These are phyloP conservation scores for Oreohelix idahoensis DNA, from an alignment of 1,140 invertebrate genomes.

Conservation along the genomic window DNA sequence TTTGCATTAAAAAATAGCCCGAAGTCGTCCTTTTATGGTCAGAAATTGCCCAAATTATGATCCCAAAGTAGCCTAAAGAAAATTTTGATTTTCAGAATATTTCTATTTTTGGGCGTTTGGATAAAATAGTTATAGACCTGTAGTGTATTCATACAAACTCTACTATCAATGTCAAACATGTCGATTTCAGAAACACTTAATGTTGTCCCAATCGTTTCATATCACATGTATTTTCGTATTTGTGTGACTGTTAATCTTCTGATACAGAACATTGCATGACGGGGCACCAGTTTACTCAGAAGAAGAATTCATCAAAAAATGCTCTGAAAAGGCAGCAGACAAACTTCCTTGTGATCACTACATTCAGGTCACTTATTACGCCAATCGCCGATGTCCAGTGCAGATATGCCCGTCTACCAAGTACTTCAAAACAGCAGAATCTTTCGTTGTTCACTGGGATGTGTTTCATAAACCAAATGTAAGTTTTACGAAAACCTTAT, in stretches of 20 bases:
- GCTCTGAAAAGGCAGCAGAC: neutral
- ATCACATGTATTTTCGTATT: too few relatives aligned
- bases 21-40: too few relatives aligned
- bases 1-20: too few relatives aligned
- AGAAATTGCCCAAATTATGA: too few relatives aligned
- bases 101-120: too few relatives aligned
- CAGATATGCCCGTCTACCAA: neutral
- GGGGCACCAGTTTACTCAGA: slow-evolving; percentile 11
- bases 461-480: slow-evolving; percentile 21
- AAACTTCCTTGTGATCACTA: neutral
- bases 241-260: neutral
- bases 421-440: slow-evolving; percentile 1
- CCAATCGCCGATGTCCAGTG: slow-evolving; percentile 13
- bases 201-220: too few relatives aligned
- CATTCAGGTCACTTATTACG: slow-evolving; percentile 12
- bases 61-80: too few relatives aligned
- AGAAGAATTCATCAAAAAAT: neutral
- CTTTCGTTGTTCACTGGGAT: slow-evolving; percentile 9
- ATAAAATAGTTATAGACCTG: too few relatives aligned
- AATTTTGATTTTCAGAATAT: too few relatives aligned
- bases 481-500: neutral
- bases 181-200: too few relatives aligned
- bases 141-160: too few relatives aligned
- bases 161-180: too few relatives aligned
- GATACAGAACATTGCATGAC: neutral